Percentiles rank a stretch among this genome's conserved stretches.
phyloP scores from a whole-genome alignment of 1,140 invertebrate species.

The Pemphigus obesinymphae region DNA sequence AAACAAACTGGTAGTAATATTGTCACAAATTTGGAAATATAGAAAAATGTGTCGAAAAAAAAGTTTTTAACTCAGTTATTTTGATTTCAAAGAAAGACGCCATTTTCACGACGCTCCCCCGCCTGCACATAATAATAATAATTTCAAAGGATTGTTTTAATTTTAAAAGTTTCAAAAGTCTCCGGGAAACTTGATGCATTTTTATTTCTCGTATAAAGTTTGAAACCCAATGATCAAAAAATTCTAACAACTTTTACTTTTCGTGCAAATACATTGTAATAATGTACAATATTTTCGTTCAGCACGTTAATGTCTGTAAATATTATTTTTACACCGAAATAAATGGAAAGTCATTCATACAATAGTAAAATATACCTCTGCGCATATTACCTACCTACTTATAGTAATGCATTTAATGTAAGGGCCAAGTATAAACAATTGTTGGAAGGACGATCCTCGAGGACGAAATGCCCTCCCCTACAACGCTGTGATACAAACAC shows the following conservation, averaged over 20 bases:
- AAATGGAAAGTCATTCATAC: no score
- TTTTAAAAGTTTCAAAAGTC: neutral
- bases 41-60: neutral
- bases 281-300: no score
- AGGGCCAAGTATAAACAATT: no score
- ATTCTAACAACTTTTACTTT: neutral
- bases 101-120: slow-evolving; percentile 46
- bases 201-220: neutral
- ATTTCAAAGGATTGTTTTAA: slow-evolving; percentile 25
- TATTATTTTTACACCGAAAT: no score
- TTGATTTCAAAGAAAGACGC: slow-evolving; percentile 56
- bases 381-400: no score
- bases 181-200: neutral
- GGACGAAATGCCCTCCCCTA: no score
- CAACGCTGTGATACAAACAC: no score
- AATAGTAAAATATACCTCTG: no score
- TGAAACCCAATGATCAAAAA: neutral
- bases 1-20: slow-evolving; percentile 1
- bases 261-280: no score
- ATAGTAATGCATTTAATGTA: no score
- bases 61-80: slow-evolving; percentile 8
- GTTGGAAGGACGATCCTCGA: no score
- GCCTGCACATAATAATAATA: neutral
- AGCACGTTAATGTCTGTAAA: no score
- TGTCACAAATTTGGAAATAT: neutral